Evolutionary conservation across 2,113 vertebrate species (phyloP).

Genomic region (Clinocottus analis): DNA sequence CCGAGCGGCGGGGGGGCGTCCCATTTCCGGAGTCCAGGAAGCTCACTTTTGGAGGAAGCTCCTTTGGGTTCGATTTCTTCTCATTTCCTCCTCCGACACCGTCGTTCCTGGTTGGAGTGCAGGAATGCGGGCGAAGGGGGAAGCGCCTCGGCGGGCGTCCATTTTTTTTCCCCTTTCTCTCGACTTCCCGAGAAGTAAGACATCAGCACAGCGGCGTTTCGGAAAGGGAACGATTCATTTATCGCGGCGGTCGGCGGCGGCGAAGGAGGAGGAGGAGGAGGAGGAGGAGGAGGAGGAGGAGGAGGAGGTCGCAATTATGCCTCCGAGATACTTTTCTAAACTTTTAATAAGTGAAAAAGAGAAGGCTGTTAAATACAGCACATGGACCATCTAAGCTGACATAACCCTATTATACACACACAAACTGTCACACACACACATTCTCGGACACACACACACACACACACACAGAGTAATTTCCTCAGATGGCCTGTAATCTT

Average conservation of each 20-base stretch:
- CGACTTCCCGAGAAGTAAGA: slow-evolving; percentile 53
- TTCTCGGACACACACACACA: slow-evolving; percentile 55
- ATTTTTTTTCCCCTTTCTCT: slow-evolving; percentile 58
- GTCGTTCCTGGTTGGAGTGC: slow-evolving; percentile 69
- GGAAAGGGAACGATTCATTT: slow-evolving; percentile 11
- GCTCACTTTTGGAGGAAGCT: slow-evolving; percentile 65
- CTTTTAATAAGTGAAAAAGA: slow-evolving; percentile 78
- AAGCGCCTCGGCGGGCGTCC: slow-evolving; percentile 51
- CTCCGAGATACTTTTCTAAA: slow-evolving; percentile 68
- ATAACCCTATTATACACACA: slow-evolving; percentile 80
- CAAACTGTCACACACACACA: slow-evolving; percentile 69
- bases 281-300: too few species aligned
- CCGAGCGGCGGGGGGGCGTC: slow-evolving; percentile 62
- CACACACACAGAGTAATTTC: slow-evolving; percentile 75
- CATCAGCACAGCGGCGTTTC: slow-evolving; percentile 28
- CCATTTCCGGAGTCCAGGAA: slow-evolving; percentile 79
- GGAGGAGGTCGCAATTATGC: slow-evolving; percentile 72
- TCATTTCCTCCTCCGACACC: slow-evolving; percentile 77
- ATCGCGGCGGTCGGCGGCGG: too few species aligned
- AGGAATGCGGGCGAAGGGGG: slow-evolving; percentile 73
- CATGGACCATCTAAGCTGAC: slow-evolving; percentile 77
- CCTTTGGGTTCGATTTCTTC: slow-evolving; percentile 73
- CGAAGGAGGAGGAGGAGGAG: too few species aligned
- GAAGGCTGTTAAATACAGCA: slow-evolving; percentile 76
- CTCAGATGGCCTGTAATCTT: slow-evolving; percentile 80